A percentile compares a stretch with the other conserved stretches of the same genome.
Conservation (phyloP, 2,797 vertebrate species). For the Bradypodion ventrale region DNA sequence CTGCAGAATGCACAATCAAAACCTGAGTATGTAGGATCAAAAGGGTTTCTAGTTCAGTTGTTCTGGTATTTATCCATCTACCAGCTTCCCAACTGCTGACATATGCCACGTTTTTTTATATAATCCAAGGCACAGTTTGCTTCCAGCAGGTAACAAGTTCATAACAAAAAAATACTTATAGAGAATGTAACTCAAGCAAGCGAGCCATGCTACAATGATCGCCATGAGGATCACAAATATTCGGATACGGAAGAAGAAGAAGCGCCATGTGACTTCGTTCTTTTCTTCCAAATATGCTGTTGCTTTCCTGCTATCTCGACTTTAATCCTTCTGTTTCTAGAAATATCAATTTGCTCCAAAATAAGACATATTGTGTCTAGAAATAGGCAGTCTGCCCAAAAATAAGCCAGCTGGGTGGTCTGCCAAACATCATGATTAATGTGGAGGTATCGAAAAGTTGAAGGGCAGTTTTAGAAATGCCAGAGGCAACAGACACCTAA, state of each 20-base stretch:
- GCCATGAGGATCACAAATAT: no score
- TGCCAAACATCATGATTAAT: not conserved
- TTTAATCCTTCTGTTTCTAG: not conserved
- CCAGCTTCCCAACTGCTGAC: no score
- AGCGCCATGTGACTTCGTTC: not conserved
- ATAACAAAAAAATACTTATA: not conserved
- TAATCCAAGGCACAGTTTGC: not conserved
- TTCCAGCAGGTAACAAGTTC: not conserved
- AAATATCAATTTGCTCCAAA: not conserved
- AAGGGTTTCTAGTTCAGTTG: not conserved
- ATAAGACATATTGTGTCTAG: not conserved
- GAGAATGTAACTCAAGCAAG: not conserved
- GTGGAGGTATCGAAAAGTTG: not conserved
- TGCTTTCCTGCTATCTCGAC: not conserved
- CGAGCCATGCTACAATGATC: not conserved
- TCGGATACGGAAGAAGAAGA: no score
- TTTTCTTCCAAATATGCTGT: not conserved
- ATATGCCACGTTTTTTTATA: not conserved
- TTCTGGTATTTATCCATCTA: not conserved
- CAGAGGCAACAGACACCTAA: not conserved
- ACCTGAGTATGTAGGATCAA: not conserved
- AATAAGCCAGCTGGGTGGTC: not conserved
- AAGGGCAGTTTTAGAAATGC: not conserved
- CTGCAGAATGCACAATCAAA: not conserved
- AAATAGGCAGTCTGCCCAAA: not conserved